Evolutionary conservation across 1,140 invertebrate species (phyloP), one percentile per base, ranked within the genome.

Genomic region (Linepithema humile): DNA sequence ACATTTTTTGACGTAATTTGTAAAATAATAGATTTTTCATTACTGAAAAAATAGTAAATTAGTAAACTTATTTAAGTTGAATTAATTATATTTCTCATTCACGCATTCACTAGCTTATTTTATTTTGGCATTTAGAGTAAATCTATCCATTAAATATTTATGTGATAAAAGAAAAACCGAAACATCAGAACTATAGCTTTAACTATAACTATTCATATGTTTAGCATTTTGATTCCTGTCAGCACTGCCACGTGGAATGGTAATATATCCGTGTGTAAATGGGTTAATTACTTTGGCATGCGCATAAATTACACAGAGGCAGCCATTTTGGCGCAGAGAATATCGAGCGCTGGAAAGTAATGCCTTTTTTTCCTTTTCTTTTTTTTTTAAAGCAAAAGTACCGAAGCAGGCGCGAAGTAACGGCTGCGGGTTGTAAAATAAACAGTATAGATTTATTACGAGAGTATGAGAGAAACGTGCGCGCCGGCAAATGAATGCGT

Each of bases 391-490:
- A n/a, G n/a, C 17, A 55, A 80, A 55, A 26, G 57, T 70, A 69
- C 29, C 32, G 32, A 78, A 40, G 12, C 59, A 83, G 57, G 70
- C 53, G 62, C 50, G 62, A 83, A 72, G n/a, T 38, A 57, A 82
- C 38, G 48, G 53, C 43, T 53, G 15, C 10, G 48, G 75, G n/a
- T 80, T 80, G 75, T 80, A 80, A 80, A 80, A 80, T 80, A 80
- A 69, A 80, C 75, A 80, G 62, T 57, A 26, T 64, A 57, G 64
- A 80, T 80, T 80, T 80, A 80, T 80, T 57, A 64, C 64, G 48
- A 29, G 17, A 45, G 40, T 78, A 78, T 50, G 32, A 35, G 64
- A 78, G 74, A 78, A 67, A 69, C 35, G 38, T 55, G 64, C 64
- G 64, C 48, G 35, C 50, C 48, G 26, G n/a, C 48, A 48, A 80